Conservation (phyloP, 2,113 vertebrate species). For the Oostethus manadensis region DNA sequence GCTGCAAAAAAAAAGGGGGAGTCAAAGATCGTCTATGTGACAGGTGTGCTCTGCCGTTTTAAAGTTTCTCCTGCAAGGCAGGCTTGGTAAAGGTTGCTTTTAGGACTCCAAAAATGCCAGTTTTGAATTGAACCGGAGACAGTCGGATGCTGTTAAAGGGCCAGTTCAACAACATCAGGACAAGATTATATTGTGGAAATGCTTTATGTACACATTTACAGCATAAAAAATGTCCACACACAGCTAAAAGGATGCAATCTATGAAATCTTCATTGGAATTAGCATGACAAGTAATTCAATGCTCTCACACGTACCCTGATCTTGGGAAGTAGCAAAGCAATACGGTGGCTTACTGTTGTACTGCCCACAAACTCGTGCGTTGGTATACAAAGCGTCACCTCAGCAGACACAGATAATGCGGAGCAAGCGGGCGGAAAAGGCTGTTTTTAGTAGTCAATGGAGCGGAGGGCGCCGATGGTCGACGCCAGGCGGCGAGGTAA, state of each 20-base stretch:
- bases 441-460: constrained; percentile 73
- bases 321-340: constrained; percentile 7
- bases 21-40: no score
- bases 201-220: constrained; percentile 31
- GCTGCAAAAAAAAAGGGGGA: no score
- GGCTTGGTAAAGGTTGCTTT: no score
- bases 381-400: neutral
- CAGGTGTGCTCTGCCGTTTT: no score
- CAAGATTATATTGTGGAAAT: constrained; percentile 9
- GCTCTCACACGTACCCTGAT: constrained; percentile 18
- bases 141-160: no score
- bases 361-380: neutral
- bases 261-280: constrained; percentile 8
- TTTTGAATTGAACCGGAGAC: no score
- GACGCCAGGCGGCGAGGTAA: constrained; percentile 78
- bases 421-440: neutral
- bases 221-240: constrained; percentile 1
- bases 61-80: no score
- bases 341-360: neutral
- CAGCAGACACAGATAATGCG: neutral
- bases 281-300: constrained; percentile 26
- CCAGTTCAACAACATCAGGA: constrained; percentile 1
- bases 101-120: no score
- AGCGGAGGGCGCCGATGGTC: constrained; percentile 77
- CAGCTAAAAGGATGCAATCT: no score